phyloP scores from a whole-genome alignment of 2,113 vertebrate species.

The Psammodynastes pulverulentus region DNA sequence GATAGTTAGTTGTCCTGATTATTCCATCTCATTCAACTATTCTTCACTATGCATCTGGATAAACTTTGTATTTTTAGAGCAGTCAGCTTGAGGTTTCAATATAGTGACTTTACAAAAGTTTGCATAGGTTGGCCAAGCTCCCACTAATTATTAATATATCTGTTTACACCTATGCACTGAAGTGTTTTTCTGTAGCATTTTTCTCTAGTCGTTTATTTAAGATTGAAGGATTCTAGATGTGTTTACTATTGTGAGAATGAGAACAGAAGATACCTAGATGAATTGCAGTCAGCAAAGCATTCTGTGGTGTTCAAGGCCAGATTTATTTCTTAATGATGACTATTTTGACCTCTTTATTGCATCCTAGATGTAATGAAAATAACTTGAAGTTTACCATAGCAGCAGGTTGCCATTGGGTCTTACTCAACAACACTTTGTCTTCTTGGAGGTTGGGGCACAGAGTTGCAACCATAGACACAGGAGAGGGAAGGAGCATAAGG shows the following conservation, averaged over 20 bases:
- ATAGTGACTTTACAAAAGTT: not conserved
- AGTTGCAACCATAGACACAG: not conserved
- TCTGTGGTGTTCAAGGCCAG: not conserved
- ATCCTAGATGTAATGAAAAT: not conserved
- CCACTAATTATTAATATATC: not conserved
- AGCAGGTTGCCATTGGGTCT: not conserved
- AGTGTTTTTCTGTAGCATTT: not conserved
- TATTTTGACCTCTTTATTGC: not conserved
- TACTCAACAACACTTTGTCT: not conserved
- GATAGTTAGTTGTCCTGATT: not conserved
- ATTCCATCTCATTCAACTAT: not conserved
- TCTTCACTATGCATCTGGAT: not conserved
- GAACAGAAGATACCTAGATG: not conserved
- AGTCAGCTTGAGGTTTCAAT: not conserved
- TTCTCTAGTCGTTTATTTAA: not conserved
- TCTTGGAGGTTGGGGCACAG: not conserved
- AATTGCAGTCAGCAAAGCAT: not conserved
- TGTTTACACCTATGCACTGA: not conserved
- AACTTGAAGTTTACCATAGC: not conserved
- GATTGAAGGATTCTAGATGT: not conserved
- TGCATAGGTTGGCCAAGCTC: not conserved
- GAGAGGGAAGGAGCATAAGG: not conserved
- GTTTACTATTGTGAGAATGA: not conserved
- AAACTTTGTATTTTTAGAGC: not conserved
- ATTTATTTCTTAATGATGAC: not conserved